Evolutionary conservation across 2,113 vertebrate genomes (phyloP).

Genomic region (Nipponia nippon): DNA sequence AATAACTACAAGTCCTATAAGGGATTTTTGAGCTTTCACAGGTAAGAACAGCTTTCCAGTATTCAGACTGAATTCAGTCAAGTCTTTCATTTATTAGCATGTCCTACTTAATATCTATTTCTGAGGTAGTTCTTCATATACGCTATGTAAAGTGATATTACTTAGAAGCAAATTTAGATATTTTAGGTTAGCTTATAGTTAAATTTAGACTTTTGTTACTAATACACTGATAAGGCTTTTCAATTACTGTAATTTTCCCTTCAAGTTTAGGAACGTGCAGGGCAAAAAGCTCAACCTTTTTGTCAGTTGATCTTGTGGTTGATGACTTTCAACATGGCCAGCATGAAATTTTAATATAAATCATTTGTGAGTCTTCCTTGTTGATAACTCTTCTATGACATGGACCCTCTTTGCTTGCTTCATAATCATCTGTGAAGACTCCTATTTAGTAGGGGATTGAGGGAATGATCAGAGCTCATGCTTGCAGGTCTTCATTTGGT

Average conservation of each 20-base stretch:
- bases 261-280: not conserved
- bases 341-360: not conserved
- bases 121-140: not conserved
- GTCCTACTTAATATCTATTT: not conserved
- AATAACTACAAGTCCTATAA: not conserved
- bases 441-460: not conserved
- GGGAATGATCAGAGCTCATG: not conserved
- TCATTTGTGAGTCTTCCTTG: not conserved
- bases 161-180: not conserved
- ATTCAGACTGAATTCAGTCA: not conserved
- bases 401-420: not conserved
- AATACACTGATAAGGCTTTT: not conserved
- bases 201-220: not conserved
- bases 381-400: not conserved
- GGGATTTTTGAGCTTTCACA: not conserved
- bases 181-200: not conserved
- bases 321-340: not conserved
- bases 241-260: not conserved
- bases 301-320: not conserved
- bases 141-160: not conserved
- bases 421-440: not conserved
- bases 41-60: not conserved
- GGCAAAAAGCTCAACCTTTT: not conserved
- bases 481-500: not conserved
- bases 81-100: not conserved